These are phyloP conservation scores for Hydrozoanthus tunicans DNA, from an alignment of 64 coral and sea anemone genomes.

Conservation along the genomic window DNA sequence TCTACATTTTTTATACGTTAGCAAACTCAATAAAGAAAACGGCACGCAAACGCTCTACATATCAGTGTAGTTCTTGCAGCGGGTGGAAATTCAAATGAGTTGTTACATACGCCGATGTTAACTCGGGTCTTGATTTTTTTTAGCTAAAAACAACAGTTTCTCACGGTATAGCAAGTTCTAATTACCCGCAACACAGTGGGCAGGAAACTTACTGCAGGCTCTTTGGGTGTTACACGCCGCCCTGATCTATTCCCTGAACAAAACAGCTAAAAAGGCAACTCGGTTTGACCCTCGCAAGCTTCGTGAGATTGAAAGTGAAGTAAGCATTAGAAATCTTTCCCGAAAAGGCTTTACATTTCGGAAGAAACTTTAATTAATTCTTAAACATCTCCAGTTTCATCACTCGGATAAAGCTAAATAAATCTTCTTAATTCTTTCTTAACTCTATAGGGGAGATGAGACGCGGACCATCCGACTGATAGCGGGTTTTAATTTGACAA, in stretches of 20 bases:
- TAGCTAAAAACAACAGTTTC: constrained; percentile 30
- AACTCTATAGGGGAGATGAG: constrained; percentile 57
- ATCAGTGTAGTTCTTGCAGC: neutral
- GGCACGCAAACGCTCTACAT: neutral
- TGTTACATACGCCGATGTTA: neutral
- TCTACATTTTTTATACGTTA: too few species aligned
- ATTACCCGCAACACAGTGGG: neutral
- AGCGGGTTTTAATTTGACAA: constrained; percentile 57
- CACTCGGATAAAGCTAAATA: constrained; percentile 31
- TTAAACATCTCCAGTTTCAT: constrained; percentile 52
- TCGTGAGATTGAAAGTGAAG: neutral
- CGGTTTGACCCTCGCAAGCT: neutral
- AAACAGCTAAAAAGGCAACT: neutral
- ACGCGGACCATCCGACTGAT: constrained; percentile 41
- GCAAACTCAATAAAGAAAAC: neutral
- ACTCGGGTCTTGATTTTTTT: constrained; percentile 32
- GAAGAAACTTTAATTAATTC: constrained; percentile 54
- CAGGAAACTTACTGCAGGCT: neutral
- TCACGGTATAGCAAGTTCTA: neutral
- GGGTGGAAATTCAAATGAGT: neutral
- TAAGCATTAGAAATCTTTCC: neutral
- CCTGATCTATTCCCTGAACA: constrained; percentile 26
- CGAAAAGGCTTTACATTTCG: constrained; percentile 15
- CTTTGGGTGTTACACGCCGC: neutral
- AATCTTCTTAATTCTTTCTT: constrained; percentile 57